These are phyloP conservation scores for Galeopsomyia nigrocyanea DNA, from an alignment of 2,888 invertebrate species.

Conservation along the genomic window DNA sequence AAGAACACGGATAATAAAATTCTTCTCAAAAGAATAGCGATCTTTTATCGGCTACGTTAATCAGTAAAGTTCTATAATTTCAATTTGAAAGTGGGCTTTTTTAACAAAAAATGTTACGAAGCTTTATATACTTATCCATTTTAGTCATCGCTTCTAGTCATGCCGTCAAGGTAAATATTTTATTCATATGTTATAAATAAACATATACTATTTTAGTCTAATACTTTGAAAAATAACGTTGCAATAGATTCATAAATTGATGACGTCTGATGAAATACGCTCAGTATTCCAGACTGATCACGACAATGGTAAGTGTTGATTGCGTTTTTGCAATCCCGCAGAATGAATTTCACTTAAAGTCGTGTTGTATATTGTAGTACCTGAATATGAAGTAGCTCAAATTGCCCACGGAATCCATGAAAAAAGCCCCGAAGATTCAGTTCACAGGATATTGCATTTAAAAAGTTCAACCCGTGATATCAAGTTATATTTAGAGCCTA, in stretches of 20 bases:
- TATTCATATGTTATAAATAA: not conserved
- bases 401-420: slow-evolving; percentile 50
- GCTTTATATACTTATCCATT: slow-evolving; percentile 12
- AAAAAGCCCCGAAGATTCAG: slow-evolving; percentile 10
- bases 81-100: too few relatives aligned
- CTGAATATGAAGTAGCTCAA: slow-evolving; percentile 58
- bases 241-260: slow-evolving; percentile 55
- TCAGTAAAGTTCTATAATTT: too few relatives aligned
- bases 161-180: slow-evolving; percentile 19
- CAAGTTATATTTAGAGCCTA: slow-evolving; percentile 56
- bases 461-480: slow-evolving; percentile 53
- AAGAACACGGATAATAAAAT: not conserved
- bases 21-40: too few relatives aligned
- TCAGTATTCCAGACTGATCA: slow-evolving; percentile 52
- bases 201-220: not conserved
- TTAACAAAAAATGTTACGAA: slow-evolving; percentile 7
- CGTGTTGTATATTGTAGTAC: slow-evolving; percentile 52
- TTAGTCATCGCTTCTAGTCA: slow-evolving; percentile 9
- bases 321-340: not conserved
- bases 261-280: slow-evolving; percentile 56
- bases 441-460: slow-evolving; percentile 48
- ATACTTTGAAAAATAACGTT: not conserved
- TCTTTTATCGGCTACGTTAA: too few relatives aligned
- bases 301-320: slow-evolving; percentile 48
- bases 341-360: slow-evolving; percentile 5